phyloP scores from a whole-genome alignment of 2,797 vertebrate genomes.

The Erpetoichthys calabaricus region DNA sequence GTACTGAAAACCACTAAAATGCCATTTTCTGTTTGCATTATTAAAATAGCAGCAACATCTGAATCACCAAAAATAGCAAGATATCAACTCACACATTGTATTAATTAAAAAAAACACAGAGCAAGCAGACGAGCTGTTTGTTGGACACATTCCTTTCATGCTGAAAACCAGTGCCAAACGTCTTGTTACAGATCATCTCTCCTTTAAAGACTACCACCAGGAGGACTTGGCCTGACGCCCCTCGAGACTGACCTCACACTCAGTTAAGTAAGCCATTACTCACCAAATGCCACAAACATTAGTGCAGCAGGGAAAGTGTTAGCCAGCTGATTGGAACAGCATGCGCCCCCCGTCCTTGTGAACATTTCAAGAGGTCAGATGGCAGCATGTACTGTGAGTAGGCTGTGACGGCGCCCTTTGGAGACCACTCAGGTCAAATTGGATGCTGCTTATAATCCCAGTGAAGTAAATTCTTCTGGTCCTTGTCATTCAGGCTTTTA shows the following conservation, averaged over 20 bases:
- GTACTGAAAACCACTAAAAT: too few relatives aligned
- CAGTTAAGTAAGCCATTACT: constrained; percentile 9
- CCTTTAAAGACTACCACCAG: too few relatives aligned
- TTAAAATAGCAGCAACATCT: too few relatives aligned
- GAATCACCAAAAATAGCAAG: too few relatives aligned
- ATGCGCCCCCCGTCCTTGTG: background rate
- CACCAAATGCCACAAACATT: constrained; percentile 11
- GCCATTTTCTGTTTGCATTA: too few relatives aligned
- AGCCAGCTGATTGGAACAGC: background rate
- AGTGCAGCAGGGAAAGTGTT: constrained; percentile 3
- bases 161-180: too few relatives aligned
- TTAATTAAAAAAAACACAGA: background rate
- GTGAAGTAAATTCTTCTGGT: too few relatives aligned
- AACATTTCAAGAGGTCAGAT: background rate
- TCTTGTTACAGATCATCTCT: too few relatives aligned
- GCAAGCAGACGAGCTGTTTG: background rate
- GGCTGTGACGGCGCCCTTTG: background rate
- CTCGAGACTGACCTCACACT: background rate
- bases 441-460: background rate
- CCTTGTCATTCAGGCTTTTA: too few relatives aligned
- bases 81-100: too few relatives aligned
- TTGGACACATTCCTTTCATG: too few relatives aligned
- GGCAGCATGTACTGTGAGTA: background rate
- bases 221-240: too few relatives aligned
- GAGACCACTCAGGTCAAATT: background rate